These are phyloP conservation scores for Acromyrmex charruanus DNA, from an alignment of 1,140 invertebrate genomes.

Conservation along the genomic window DNA sequence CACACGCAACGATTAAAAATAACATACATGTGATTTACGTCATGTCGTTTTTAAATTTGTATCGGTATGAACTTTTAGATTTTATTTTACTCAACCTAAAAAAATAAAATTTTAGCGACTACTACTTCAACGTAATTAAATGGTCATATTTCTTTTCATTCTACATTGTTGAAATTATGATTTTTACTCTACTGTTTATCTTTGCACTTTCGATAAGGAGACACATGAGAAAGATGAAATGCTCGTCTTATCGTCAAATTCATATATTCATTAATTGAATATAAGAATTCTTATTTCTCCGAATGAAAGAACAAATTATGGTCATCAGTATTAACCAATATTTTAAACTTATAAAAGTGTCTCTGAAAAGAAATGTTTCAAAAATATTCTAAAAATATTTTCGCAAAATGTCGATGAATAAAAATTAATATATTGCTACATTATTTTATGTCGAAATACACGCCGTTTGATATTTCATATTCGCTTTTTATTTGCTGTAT, in stretches of 20 bases:
- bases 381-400: background rate
- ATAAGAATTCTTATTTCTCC: background rate
- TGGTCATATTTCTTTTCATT: background rate
- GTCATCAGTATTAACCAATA: background rate
- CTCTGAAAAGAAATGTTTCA: background rate
- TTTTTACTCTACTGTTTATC: background rate
- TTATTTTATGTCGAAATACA: conserved; percentile 21
- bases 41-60: conserved; percentile 1
- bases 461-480: background rate
- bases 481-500: background rate
- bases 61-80: background rate
- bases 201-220: conserved; percentile 14
- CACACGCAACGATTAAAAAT: background rate
- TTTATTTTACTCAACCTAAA: background rate
- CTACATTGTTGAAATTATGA: conserved; percentile 29
- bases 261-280: conserved; percentile 17
- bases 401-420: background rate
- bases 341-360: conserved; percentile 12
- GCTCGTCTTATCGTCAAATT: conserved; percentile 29
- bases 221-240: conserved; percentile 21
- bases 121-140: conserved; percentile 5
- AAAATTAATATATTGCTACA: background rate
- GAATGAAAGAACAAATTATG: conserved; percentile 14
- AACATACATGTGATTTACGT: background rate
- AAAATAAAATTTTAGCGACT: background rate